Conservation (phyloP, 2,888 invertebrate species). For the Synanthedon vespiformis region DNA sequence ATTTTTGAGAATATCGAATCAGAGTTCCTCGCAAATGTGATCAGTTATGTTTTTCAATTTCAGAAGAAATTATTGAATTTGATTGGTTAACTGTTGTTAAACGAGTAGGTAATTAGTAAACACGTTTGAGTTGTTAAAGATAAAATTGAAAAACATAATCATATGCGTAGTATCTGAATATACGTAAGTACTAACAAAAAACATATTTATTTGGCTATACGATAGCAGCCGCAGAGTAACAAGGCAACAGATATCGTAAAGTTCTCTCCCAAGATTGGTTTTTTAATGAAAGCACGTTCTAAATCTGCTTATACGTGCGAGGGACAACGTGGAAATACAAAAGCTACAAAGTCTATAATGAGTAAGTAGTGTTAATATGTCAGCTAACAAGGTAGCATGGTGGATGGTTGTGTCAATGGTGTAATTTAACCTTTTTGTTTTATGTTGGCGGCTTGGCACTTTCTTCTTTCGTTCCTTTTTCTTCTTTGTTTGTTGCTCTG, state of each 20-base stretch:
- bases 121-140: neutral
- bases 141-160: slow-evolving; percentile 42
- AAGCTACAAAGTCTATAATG: slow-evolving; percentile 33
- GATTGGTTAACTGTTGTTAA: neutral
- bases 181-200: slow-evolving; percentile 39
- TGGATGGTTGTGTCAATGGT: slow-evolving; percentile 49
- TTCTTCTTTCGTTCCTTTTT: slow-evolving; percentile 25
- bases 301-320: slow-evolving; percentile 38
- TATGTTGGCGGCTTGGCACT: slow-evolving; percentile 36
- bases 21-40: slow-evolving; percentile 6
- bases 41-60: slow-evolving; percentile 42
- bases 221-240: slow-evolving; percentile 50
- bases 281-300: slow-evolving; percentile 34
- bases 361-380: slow-evolving; percentile 47
- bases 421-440: slow-evolving; percentile 19
- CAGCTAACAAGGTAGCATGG: slow-evolving; percentile 56
- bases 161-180: slow-evolving; percentile 16
- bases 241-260: slow-evolving; percentile 41
- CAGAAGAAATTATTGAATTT: slow-evolving; percentile 5
- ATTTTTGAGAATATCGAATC: neutral
- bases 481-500: slow-evolving; percentile 56
- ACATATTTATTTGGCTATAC: slow-evolving; percentile 52
- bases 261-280: slow-evolving; percentile 60
- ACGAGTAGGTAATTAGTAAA: neutral
- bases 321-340: slow-evolving; percentile 31